Evolutionary conservation across 2,113 vertebrate genomes (phyloP).

Genomic region (Carettochelys insculpta): DNA sequence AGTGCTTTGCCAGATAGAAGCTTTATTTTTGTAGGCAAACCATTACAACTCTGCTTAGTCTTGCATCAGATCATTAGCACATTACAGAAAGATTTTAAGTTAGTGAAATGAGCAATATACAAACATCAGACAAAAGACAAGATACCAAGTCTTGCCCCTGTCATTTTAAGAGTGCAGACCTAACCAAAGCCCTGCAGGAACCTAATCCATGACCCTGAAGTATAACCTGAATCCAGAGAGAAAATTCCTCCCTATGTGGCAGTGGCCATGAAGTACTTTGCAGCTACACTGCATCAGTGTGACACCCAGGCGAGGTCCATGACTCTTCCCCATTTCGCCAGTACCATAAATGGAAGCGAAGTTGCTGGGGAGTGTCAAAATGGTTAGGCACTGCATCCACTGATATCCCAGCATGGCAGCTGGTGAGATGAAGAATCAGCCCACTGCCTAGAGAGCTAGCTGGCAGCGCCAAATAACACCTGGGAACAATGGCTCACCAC

Average conservation of each 20-base stretch:
- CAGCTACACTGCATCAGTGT: neutral
- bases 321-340: neutral
- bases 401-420: slow-evolving; percentile 71
- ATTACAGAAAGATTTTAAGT: slow-evolving; percentile 39
- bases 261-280: neutral
- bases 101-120: slow-evolving; percentile 14
- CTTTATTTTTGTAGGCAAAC: slow-evolving; percentile 17
- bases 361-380: neutral
- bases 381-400: slow-evolving; percentile 51
- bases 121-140: neutral
- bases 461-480: slow-evolving; percentile 68
- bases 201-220: neutral
- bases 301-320: neutral
- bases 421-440: slow-evolving; percentile 63
- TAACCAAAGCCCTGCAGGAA: slow-evolving; percentile 26
- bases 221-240: neutral
- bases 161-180: neutral
- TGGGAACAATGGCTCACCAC: slow-evolving; percentile 70
- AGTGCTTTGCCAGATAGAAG: slow-evolving; percentile 4
- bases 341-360: slow-evolving; percentile 13
- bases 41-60: neutral
- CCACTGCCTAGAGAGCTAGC: slow-evolving; percentile 57
- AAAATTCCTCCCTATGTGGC: neutral
- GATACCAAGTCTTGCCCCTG: neutral
- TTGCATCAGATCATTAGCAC: slow-evolving; percentile 48